Base-by-base conservation (phyloP, 2,113 vertebrate species). In the Sula dactylatra region DNA sequence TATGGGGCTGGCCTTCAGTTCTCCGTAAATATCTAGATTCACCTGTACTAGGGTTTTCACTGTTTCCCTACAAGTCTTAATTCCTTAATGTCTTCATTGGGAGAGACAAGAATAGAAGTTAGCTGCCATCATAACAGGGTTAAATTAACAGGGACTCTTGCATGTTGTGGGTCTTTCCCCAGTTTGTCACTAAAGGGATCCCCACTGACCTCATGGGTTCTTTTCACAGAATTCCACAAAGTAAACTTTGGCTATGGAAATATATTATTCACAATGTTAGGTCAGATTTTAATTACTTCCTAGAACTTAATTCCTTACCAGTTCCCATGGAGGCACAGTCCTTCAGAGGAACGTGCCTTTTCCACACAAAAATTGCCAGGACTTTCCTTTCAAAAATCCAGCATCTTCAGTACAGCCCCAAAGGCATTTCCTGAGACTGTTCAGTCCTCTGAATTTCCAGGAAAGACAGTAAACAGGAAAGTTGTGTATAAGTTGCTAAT, bases 131-230 rank as follows among this genome's bases (percentile, higher is more conserved):
- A 0, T 7, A 50, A 70, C 5, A 17, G n/a, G 12, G 22, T 71
- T 47, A 69, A 56, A 65, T 55, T 32, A 54, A 78, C 19, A 70
- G 10, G 7, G 9, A 76, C 17, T 19, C 2, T 9, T 47, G n/a
- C 6, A 10, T 76, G 71, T 36, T 6, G 1, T 25, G 3, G 0
- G 0, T 11, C 17, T 82, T 81, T 66, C 12, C 19, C 13, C 16
- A 19, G 6, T 25, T 32, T 32, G 44, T 42, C 66, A 31, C 6
- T 61, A n/a, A 55, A 76, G 6, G 88, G 29, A 18, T 38, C 8
- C 31, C 16, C 34, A 15, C 11, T 45, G 74, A 82, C 56, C 40
- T 74, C 40, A 22, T 16, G 29, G 13, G 7, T 38, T 85, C 38
- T 66, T 67, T 50, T n/a, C n/a, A 69, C 3, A 56, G 32, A 93